Base-by-base conservation (phyloP, 37 sponge, comb jelly and placozoan species). In the Cladorhizidae sp. region DNA sequence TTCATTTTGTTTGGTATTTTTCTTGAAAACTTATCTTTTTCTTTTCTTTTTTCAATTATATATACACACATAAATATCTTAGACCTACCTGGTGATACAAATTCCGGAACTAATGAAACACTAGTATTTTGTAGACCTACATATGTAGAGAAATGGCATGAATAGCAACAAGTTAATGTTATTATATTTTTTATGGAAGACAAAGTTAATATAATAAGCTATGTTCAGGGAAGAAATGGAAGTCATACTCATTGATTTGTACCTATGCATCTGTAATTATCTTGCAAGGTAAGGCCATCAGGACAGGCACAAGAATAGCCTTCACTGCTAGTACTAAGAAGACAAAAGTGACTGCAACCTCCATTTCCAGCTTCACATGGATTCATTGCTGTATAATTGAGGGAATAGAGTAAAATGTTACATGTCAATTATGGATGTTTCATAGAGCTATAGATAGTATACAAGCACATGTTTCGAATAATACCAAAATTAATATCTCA, bases 281-380 rank as follows among this genome's bases (percentile, higher is more conserved):
- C 40, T 25, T 70, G 57, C 59, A 69, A 87, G 7, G 15, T 14
- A 1, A 32, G 49, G 40, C 90, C 90, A 37, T 80, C 55, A 28
- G 79, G 78, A 72, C 94, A 93, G 2, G 73, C 79, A 74, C 94
- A 93, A 17, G 83, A 49, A 64, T 65, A 83, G 23, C 83, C 79
- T 7, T 18, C 28, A 22, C 31, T 28, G 1, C 29, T 64, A 25
- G 75, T 25, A 71, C 79, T 80, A 11, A 85, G 57, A 28, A 93
- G 55, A 36, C 94, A 90, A 39, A 93, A 39, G 61, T 90, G 70
- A 28, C 65, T 64, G 75, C 93, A 93, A 18, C 80, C 83, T 42
- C 88, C 79, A 74, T 91, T 91, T 45, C 85, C 67, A 11, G 5
- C 0, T 8, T 38, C 73, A 81, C 91, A 90, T 3, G 85, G 87